Conservation (phyloP, 2,888 invertebrate species). For the Campoplex capitator region DNA sequence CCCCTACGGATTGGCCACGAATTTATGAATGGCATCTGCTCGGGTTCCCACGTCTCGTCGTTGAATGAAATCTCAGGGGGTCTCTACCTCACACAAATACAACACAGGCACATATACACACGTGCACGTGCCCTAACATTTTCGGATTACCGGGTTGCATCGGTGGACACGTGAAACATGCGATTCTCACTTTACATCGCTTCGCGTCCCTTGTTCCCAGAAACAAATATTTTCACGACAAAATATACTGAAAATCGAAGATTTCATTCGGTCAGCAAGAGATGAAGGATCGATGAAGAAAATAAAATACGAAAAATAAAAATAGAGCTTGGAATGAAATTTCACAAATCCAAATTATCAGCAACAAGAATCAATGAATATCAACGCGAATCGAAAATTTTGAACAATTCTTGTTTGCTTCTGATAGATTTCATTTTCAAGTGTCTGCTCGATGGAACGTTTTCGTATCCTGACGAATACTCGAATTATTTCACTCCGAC, state of each 20-base stretch:
- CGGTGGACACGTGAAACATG: slow-evolving; percentile 74
- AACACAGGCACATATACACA: slow-evolving; percentile 17
- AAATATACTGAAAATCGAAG: background rate
- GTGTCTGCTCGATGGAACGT: background rate
- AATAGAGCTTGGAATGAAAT: no score
- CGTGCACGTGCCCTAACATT: slow-evolving; percentile 29
- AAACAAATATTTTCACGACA: background rate
- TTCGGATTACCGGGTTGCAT: slow-evolving; percentile 74
- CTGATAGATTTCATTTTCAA: background rate
- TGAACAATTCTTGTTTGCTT: background rate
- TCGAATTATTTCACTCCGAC: background rate
- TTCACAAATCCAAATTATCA: no score
- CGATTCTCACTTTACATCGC: slow-evolving; percentile 71
- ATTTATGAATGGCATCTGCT: slow-evolving; percentile 71
- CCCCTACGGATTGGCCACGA: slow-evolving; percentile 64
- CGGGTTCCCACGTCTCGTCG: slow-evolving; percentile 68
- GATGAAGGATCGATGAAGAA: no score
- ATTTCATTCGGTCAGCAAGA: background rate
- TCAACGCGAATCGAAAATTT: background rate
- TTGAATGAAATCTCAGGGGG: slow-evolving; percentile 66
- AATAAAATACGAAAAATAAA: no score
- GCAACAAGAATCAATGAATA: no score
- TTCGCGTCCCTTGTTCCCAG: slow-evolving; percentile 9
- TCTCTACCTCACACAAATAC: slow-evolving; percentile 44
- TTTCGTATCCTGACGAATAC: background rate